These are phyloP conservation scores for Steinernema khuongi DNA, from an alignment of 1,140 invertebrate genomes.

Conservation along the genomic window DNA sequence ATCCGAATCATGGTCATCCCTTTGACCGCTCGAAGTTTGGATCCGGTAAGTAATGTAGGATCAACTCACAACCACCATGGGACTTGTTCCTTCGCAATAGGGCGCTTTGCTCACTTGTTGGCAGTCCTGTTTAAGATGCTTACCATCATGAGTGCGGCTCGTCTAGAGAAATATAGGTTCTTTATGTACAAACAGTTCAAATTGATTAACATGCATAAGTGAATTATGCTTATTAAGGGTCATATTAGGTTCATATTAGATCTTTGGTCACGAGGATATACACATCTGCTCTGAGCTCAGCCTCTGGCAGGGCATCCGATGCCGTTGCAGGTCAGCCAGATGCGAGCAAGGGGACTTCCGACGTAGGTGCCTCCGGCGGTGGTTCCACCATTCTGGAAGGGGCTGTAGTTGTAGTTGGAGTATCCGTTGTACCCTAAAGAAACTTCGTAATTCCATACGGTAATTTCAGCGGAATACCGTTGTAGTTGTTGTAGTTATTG, in stretches of 20 bases:
- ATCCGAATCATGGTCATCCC: too few species aligned
- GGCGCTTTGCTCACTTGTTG: too few species aligned
- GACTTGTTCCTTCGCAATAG: too few species aligned
- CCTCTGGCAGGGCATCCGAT: not conserved
- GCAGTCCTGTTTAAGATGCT: too few species aligned
- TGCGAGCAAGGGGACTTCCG: not conserved
- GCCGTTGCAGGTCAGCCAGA: constrained; percentile 4
- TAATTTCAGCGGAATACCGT: not conserved
- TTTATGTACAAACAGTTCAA: constrained; percentile 4
- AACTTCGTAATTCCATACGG: not conserved
- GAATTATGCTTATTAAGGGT: not conserved
- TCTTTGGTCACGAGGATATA: not conserved
- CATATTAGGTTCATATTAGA: not conserved
- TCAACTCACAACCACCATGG: too few species aligned
- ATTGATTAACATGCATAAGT: not conserved
- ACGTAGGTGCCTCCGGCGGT: constrained; percentile 11
- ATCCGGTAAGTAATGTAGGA: too few species aligned
- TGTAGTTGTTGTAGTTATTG: constrained; percentile 7
- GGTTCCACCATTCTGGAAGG: not conserved
- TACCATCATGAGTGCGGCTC: too few species aligned
- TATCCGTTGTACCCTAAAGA: not conserved
- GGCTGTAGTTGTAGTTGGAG: not conserved
- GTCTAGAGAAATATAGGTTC: too few species aligned
- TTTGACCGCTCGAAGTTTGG: too few species aligned
- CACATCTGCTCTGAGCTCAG: not conserved